phyloP scores from a whole-genome alignment of 2,113 vertebrate genomes.

The Scolopax mira region DNA sequence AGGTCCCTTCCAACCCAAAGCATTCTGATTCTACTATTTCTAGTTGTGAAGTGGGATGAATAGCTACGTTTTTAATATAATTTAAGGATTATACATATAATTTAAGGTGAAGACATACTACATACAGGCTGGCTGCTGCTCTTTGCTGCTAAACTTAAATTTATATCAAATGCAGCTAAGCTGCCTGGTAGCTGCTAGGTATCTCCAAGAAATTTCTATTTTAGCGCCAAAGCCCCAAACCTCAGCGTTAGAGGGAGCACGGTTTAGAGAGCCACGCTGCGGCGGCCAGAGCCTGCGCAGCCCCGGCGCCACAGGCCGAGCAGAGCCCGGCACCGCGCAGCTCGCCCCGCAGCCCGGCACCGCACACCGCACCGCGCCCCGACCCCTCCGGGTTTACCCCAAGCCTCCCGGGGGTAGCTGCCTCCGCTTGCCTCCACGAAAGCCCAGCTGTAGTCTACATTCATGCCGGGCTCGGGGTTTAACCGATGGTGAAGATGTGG shows the following conservation, averaged over 20 bases:
- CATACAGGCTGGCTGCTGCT: neutral
- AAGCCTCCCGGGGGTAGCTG: no score
- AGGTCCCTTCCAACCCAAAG: neutral
- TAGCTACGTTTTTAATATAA: neutral
- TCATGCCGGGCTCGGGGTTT: fast-evolving
- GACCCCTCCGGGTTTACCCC: neutral
- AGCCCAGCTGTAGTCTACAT: neutral
- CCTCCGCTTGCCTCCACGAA: neutral
- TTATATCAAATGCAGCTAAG: neutral
- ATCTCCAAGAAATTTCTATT: neutral
- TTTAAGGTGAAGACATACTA: neutral
- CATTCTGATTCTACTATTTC: neutral
- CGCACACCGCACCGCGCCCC: fast-evolving
- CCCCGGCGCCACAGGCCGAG: neutral
- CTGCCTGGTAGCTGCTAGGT: neutral
- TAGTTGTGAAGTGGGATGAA: neutral
- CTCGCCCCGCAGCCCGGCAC: neutral
- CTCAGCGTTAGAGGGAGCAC: fast-evolving
- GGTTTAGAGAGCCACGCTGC: neutral
- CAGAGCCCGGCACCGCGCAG: neutral
- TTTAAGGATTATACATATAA: neutral
- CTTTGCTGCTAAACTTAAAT: neutral
- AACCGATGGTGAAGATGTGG: neutral
- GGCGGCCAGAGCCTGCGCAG: fast-evolving
- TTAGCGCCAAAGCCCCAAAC: neutral